Conservation (phyloP, 2,113 vertebrate species). For the Syrrhaptes paradoxus region DNA sequence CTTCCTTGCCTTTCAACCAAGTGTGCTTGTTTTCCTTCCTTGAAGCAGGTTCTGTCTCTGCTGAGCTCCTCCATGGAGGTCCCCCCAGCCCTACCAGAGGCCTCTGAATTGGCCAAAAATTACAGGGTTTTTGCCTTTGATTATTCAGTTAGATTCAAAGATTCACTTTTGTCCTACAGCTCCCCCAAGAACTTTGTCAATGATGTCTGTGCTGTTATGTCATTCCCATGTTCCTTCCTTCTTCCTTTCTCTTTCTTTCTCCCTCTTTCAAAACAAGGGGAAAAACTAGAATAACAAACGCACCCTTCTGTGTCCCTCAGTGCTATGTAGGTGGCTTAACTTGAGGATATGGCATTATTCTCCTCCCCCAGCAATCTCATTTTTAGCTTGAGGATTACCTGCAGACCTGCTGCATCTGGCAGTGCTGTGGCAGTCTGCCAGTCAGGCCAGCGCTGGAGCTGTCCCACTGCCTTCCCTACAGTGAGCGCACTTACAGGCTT, state of each 20-base stretch:
- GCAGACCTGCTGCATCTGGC: neutral
- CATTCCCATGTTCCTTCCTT: neutral
- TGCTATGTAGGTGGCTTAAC: neutral
- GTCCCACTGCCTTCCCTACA: neutral
- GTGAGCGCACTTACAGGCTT: neutral
- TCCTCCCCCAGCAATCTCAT: neutral
- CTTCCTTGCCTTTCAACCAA: neutral
- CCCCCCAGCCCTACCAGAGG: neutral
- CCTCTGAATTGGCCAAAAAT: neutral
- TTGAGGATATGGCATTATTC: neutral
- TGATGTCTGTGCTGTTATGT: neutral
- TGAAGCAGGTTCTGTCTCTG: neutral
- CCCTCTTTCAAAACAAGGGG: neutral
- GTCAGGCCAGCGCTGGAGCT: fast-evolving
- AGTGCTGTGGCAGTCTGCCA: fast-evolving
- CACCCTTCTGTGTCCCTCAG: neutral
- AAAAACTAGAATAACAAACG: neutral
- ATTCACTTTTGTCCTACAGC: neutral
- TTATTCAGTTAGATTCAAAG: neutral
- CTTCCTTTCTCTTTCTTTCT: neutral
- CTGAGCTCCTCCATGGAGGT: neutral
- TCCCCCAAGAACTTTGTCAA: neutral
- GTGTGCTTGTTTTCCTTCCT: neutral
- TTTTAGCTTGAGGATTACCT: neutral
- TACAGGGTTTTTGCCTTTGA: neutral